Percentiles rank a stretch among this genome's conserved stretches.
Conservation (phyloP, 2,113 vertebrate species). For the Willisornis vidua region DNA sequence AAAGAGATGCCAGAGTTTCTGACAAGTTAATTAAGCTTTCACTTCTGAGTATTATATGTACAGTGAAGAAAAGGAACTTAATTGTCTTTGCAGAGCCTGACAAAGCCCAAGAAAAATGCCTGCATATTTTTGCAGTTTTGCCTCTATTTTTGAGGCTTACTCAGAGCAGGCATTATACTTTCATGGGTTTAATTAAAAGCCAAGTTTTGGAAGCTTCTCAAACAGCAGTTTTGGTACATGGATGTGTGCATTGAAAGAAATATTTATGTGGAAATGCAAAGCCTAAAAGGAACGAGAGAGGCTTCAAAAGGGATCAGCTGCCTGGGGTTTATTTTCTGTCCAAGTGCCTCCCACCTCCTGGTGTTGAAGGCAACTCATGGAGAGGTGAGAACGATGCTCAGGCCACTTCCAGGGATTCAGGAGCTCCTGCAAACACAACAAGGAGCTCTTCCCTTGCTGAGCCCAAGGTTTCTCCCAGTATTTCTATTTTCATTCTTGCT, state of each 20-base stretch:
- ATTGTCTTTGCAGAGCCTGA: constrained; percentile 81
- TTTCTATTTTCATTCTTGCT: neutral
- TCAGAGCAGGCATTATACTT: constrained; percentile 66
- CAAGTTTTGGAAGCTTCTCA: constrained; percentile 54
- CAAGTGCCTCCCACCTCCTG: neutral
- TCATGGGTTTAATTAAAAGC: constrained; percentile 65
- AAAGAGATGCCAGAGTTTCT: constrained; percentile 77
- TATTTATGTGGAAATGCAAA: constrained; percentile 41
- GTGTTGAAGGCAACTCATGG: neutral
- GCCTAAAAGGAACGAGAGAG: neutral
- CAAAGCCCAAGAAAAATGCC: constrained; percentile 78
- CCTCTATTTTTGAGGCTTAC: constrained; percentile 76
- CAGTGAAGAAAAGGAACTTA: constrained; percentile 77
- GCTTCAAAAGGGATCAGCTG: neutral
- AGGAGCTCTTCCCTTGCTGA: neutral
- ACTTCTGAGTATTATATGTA: constrained; percentile 81
- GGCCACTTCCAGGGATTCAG: neutral
- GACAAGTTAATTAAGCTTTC: constrained; percentile 87
- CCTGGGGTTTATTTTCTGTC: neutral
- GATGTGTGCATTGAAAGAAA: constrained; percentile 41
- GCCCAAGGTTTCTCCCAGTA: neutral
- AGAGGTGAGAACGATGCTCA: neutral
- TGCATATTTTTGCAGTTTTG: constrained; percentile 78
- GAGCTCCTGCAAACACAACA: accelerated
- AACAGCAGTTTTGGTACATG: constrained; percentile 42